These are phyloP conservation scores for Rhinella marina DNA, from an alignment of 2,797 vertebrate species.

Conservation along the genomic window DNA sequence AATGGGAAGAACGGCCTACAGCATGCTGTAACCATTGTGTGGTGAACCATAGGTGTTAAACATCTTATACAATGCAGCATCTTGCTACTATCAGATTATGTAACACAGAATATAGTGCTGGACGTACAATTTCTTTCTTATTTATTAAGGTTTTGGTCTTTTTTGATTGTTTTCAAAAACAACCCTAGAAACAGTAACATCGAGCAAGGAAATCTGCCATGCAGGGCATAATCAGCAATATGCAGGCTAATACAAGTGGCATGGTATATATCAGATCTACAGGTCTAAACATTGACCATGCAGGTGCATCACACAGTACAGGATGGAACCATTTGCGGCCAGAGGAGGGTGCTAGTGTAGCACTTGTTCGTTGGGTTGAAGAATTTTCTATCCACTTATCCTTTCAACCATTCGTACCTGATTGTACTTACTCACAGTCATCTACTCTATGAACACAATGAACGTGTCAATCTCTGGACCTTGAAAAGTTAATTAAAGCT, in stretches of 20 bases:
- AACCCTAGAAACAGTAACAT: no score
- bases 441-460: constrained; percentile 3
- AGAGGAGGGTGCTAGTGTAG: constrained; percentile 49
- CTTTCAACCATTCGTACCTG: constrained; percentile 10
- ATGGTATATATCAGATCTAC: no score
- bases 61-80: not conserved
- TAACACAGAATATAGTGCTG: not conserved
- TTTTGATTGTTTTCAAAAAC: no score
- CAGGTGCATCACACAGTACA: not conserved
- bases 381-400: not conserved
- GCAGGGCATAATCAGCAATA: no score
- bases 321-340: not conserved
- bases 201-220: no score
- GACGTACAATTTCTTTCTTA: not conserved
- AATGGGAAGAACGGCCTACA: not conserved
- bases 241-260: no score
- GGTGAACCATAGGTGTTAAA: not conserved
- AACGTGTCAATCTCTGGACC: not conserved
- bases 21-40: no score
- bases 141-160: no score
- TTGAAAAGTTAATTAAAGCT: not conserved
- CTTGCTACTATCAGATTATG: not conserved
- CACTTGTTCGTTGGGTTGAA: not conserved
- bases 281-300: not conserved
- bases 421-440: not conserved